Evolutionary conservation across 2,797 vertebrate genomes (phyloP).

Genomic region (Cuculus canorus): DNA sequence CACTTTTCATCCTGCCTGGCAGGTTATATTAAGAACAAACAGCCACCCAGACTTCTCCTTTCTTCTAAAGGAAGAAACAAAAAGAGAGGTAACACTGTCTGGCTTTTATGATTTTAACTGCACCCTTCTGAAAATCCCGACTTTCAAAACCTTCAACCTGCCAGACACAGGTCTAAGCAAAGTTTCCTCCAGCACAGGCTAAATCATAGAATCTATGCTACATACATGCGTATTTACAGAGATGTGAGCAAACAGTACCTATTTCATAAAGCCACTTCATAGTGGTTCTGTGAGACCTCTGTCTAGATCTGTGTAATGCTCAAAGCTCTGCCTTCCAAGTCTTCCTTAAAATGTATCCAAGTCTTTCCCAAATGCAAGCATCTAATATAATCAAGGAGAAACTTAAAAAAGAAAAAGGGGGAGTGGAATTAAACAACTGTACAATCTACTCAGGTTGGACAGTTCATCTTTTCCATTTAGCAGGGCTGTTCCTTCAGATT

Average conservation of each 20-base stretch:
- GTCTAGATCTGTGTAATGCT: not conserved
- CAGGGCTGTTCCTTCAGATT: not conserved
- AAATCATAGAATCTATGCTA: not conserved
- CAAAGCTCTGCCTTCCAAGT: not conserved
- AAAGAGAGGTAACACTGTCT: not conserved
- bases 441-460: not conserved
- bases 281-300: not conserved
- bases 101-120: not conserved
- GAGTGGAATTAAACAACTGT: not conserved
- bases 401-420: rapidly evolving
- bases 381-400: not conserved
- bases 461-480: not conserved
- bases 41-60: slow-evolving; percentile 42
- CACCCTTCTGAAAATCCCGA: not conserved
- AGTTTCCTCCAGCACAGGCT: not conserved
- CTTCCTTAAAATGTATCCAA: not conserved
- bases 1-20: not conserved
- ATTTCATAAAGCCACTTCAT: not conserved
- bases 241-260: not conserved
- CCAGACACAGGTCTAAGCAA: not conserved
- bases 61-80: not conserved
- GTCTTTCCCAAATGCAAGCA: not conserved
- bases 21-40: slow-evolving; percentile 33
- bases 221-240: not conserved
- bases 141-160: not conserved